phyloP scores from a whole-genome alignment of 2,797 vertebrate genomes.

The Brachyalestes nurse region DNA sequence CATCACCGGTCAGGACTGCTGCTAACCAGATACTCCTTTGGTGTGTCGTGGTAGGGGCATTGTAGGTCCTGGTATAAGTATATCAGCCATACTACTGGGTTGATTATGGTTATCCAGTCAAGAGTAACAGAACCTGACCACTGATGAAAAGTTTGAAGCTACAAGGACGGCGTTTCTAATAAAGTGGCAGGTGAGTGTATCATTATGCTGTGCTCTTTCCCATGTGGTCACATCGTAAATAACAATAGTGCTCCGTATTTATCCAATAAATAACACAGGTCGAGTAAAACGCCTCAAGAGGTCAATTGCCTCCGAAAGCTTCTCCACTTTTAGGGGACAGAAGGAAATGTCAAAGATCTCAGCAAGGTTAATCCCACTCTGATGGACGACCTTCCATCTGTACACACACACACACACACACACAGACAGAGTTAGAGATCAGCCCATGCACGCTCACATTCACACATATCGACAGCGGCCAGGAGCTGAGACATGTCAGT shows the following conservation, averaged over 20 bases:
- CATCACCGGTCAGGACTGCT: too few species aligned
- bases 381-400: constrained; percentile 55
- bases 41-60: too few species aligned
- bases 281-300: constrained; percentile 28
- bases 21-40: too few species aligned
- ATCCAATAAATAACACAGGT: neutral
- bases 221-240: neutral
- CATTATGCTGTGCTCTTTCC: neutral
- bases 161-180: neutral
- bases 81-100: too few species aligned
- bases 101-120: too few species aligned
- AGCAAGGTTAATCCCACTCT: constrained; percentile 53
- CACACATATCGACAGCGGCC: constrained; percentile 3
- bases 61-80: too few species aligned
- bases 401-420: constrained; percentile 22
- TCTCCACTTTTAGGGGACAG: constrained; percentile 42
- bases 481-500: neutral
- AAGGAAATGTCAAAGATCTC: constrained; percentile 58
- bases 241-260: neutral
- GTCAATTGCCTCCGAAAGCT: constrained; percentile 25
- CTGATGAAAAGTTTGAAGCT: neutral
- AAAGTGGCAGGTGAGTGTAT: neutral
- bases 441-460: neutral
- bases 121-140: neutral
- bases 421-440: neutral